Evolutionary conservation across 2,888 invertebrate genomes (phyloP).

Genomic region (Theristus sp.): DNA sequence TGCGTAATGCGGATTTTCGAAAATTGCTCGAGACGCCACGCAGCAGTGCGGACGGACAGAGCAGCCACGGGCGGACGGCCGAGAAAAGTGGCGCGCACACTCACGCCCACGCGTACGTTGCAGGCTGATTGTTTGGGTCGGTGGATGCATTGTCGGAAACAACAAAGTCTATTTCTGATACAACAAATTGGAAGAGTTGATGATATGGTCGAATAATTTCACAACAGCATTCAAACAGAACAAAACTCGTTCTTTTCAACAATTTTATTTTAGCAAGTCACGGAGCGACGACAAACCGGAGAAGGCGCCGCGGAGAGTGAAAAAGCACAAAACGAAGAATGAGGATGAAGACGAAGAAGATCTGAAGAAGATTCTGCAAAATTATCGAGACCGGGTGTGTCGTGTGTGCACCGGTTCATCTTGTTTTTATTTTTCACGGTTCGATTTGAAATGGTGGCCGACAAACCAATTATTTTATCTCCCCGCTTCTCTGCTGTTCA

Average conservation of each 20-base stretch:
- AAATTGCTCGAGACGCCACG: constrained; percentile 85
- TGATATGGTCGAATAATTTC: not conserved
- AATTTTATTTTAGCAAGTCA: not conserved
- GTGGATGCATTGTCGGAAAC: too few species aligned
- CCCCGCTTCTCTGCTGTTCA: constrained; percentile 9
- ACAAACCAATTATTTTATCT: not conserved
- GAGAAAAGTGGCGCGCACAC: too few species aligned
- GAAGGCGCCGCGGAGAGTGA: not conserved
- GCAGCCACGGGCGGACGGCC: not conserved
- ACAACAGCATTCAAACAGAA: not conserved
- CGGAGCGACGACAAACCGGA: too few species aligned
- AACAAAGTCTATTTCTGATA: too few species aligned
- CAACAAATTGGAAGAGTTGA: too few species aligned
- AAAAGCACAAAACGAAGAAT: not conserved
- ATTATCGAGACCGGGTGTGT: constrained; percentile 30
- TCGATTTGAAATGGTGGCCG: not conserved
- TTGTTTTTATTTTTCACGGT: not conserved
- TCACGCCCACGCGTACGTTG: too few species aligned
- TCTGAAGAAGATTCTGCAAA: constrained; percentile 21
- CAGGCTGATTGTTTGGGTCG: too few species aligned
- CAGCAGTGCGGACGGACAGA: not conserved
- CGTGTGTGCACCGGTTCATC: not conserved
- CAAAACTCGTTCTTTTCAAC: not conserved
- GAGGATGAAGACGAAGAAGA: constrained; percentile 18
- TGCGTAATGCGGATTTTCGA: constrained; percentile 92